These are phyloP conservation scores for Notothenia rossii DNA, from an alignment of 2,113 vertebrate species.

Conservation along the genomic window DNA sequence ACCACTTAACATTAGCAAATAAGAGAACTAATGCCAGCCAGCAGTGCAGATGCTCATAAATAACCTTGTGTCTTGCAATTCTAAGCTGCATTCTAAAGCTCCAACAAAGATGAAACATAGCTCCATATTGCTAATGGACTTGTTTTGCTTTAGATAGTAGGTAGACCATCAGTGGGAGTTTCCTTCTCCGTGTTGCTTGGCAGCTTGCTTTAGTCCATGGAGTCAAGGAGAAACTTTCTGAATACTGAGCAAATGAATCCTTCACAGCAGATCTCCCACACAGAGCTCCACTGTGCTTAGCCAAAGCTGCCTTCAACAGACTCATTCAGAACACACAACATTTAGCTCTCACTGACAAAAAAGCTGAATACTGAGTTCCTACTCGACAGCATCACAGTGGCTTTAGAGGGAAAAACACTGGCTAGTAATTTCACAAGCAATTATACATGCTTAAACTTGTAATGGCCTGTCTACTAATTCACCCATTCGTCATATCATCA, in stretches of 20 bases:
- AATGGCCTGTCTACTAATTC: background rate
- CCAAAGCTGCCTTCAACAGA: slow-evolving; percentile 57
- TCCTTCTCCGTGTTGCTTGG: slow-evolving; percentile 56
- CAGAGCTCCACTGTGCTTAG: slow-evolving; percentile 71
- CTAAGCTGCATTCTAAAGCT: slow-evolving; percentile 26
- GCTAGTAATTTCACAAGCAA: background rate
- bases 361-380: slow-evolving; percentile 40
- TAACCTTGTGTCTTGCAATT: slow-evolving; percentile 15
- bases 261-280: slow-evolving; percentile 62
- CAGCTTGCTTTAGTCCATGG: slow-evolving; percentile 49
- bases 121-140: slow-evolving; percentile 32
- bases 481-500: background rate
- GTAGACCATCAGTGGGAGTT: slow-evolving; percentile 54
- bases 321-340: slow-evolving; percentile 67
- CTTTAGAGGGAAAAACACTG: background rate
- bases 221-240: slow-evolving; percentile 64
- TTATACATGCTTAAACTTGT: slow-evolving; percentile 9
- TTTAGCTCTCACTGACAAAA: slow-evolving; percentile 54
- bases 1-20: slow-evolving; percentile 14
- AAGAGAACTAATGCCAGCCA: background rate
- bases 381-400: slow-evolving; percentile 25
- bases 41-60: slow-evolving; percentile 23
- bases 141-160: slow-evolving; percentile 45
- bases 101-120: slow-evolving; percentile 20
- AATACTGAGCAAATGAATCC: slow-evolving; percentile 74